Conservation (phyloP, 2,113 vertebrate species). For the Apeltes quadracus region DNA sequence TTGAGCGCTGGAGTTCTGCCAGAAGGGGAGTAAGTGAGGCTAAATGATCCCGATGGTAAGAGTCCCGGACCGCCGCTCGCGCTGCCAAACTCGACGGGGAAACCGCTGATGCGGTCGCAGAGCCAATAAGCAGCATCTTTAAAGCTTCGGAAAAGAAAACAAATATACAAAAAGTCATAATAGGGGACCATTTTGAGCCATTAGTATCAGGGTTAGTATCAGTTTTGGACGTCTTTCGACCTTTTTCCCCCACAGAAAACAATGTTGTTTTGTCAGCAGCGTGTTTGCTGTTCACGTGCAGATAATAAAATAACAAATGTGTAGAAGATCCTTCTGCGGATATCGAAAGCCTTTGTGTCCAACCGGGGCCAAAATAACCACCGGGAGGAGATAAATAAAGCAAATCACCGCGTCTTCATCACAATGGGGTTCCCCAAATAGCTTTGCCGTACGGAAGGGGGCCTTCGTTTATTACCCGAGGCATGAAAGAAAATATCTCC, state of each 20-base stretch:
- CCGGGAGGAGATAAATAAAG: slow-evolving; percentile 38
- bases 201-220: background rate
- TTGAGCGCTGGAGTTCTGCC: slow-evolving; percentile 37
- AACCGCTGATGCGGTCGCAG: slow-evolving; percentile 45
- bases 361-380: slow-evolving; percentile 17
- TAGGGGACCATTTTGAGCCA: too few species aligned
- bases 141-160: too few species aligned
- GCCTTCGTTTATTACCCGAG: slow-evolving; percentile 52
- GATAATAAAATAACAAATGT: background rate
- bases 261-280: background rate
- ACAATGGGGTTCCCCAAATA: slow-evolving; percentile 37
- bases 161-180: too few species aligned
- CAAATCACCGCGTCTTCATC: slow-evolving; percentile 57
- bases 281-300: background rate
- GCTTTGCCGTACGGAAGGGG: slow-evolving; percentile 5
- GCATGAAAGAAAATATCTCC: slow-evolving; percentile 24
- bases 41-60: slow-evolving; percentile 67
- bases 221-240: background rate
- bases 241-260: background rate
- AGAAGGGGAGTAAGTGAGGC: slow-evolving; percentile 59
- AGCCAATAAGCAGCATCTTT: slow-evolving; percentile 1
- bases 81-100: slow-evolving; percentile 18
- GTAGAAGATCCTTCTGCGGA: background rate
- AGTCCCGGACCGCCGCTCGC: slow-evolving; percentile 33
- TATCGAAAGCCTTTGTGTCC: background rate